A percentile compares a stretch with the other conserved stretches of the same genome.
These are phyloP conservation scores for Crioceris asparagi DNA, from an alignment of 2,888 invertebrate genomes.

Conservation along the genomic window DNA sequence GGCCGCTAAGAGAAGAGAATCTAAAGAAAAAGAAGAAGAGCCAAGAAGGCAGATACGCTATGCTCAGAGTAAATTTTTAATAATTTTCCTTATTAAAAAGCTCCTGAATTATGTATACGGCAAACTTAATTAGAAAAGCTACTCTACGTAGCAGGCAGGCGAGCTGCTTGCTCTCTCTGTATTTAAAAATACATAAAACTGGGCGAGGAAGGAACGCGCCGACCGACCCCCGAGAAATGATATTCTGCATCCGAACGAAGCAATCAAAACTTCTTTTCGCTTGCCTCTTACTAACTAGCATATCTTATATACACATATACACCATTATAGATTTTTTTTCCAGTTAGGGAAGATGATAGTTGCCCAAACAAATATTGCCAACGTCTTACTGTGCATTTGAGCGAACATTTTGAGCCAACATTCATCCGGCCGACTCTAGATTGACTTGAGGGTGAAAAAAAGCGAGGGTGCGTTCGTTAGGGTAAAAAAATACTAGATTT, in stretches of 20 bases:
- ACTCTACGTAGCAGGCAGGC: constrained; percentile 10
- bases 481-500: constrained; percentile 40
- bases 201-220: constrained; percentile 12
- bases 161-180: constrained; percentile 10
- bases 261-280: constrained; percentile 39
- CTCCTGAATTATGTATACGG: constrained; percentile 20
- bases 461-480: constrained; percentile 41
- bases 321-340: constrained; percentile 41
- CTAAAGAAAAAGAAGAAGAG: too few species aligned
- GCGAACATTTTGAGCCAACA: too few species aligned
- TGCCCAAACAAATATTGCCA: constrained; percentile 22
- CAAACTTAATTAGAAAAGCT: constrained; percentile 20
- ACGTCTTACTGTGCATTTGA: too few species aligned
- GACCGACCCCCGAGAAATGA: constrained; percentile 13
- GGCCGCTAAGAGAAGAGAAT: too few species aligned
- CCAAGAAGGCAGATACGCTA: too few species aligned
- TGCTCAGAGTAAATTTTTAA: constrained; percentile 17
- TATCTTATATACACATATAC: constrained; percentile 40
- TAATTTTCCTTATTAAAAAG: constrained; percentile 17
- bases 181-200: constrained; percentile 21
- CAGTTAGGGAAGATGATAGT: constrained; percentile 37
- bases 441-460: constrained; percentile 39
- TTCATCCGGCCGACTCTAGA: constrained; percentile 29
- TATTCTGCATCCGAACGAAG: constrained; percentile 29
- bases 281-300: constrained; percentile 38